Conservation (phyloP, 2,113 vertebrate genomes). For the Lethenteron reissneri region DNA sequence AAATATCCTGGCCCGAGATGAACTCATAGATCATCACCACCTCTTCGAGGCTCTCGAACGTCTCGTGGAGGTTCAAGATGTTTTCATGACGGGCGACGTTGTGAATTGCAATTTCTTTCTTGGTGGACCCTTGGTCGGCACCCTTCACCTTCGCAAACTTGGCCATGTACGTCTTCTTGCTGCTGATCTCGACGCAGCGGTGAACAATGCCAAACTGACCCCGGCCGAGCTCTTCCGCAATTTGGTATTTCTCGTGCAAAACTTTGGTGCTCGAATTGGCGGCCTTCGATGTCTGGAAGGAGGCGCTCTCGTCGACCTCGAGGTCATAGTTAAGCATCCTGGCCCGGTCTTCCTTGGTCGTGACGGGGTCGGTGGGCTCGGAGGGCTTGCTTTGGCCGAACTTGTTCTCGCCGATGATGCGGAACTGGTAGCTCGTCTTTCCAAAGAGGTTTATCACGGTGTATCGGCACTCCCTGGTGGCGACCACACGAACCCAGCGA, state of each 20-base stretch:
- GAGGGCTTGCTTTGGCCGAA: constrained; percentile 88
- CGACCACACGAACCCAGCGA: constrained; percentile 77
- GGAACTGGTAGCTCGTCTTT: constrained; percentile 91
- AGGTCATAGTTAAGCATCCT: constrained; percentile 73
- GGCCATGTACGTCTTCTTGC: constrained; percentile 81
- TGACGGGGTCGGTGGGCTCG: constrained; percentile 56
- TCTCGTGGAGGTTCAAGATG: constrained; percentile 63
- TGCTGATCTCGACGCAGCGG: constrained; percentile 53
- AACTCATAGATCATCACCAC: constrained; percentile 91
- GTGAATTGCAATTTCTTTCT: constrained; percentile 85
- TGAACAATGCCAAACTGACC: constrained; percentile 86
- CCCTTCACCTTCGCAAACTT: constrained; percentile 96
- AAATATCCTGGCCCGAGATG: constrained; percentile 75
- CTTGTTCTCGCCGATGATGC: constrained; percentile 82
- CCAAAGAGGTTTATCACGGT: constrained; percentile 76
- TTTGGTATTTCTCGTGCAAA: constrained; percentile 65
- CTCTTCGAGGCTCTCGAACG: constrained; percentile 86
- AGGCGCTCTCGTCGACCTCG: constrained; percentile 59
- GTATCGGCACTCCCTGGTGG: constrained; percentile 69
- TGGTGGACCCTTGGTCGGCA: constrained; percentile 68
- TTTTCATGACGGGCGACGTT: constrained; percentile 57
- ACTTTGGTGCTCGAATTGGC: constrained; percentile 56
- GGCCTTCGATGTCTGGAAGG: constrained; percentile 39
- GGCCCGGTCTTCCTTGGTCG: constrained; percentile 91
- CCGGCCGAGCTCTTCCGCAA: constrained; percentile 81